Evolutionary conservation across 1,140 invertebrate genomes (phyloP), one percentile per base, ranked within the genome.

Genomic region (Calephelis nemesis): DNA sequence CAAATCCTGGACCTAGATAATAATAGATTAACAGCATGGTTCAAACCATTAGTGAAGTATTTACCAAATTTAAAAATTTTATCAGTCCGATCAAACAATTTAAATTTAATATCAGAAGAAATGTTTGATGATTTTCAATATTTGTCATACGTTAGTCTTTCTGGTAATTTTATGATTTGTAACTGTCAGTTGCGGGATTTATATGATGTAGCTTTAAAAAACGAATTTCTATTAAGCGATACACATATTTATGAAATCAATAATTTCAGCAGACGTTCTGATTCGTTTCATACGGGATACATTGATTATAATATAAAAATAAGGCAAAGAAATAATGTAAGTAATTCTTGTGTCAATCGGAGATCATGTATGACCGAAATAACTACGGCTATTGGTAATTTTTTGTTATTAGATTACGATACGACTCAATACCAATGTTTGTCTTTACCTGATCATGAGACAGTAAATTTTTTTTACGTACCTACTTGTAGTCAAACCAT

Each of bases 111-210:
- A 5, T 84, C 92, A 0, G 77, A 78, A 8, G 82, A 90, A 66
- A 93, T 93, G 92, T 70, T 93, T 0, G 67, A 75, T 19, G 93
- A 94, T 73, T 80, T 92, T 69, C 47, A 77, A 60, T 72, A 78
- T 13, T 9, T 92, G 78, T 69, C 74, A 10, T 87, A 85, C 39
- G 50, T 94, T 0, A 87, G 86, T 12, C 40, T 94, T 0, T 87
- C 90, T 0, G 80, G 82, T 0, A 94, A 94, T 72, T 85, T 90
- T 15, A 90, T 94, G 8, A 75, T 93, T 0, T 95, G 94, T 67
- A 92, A 93, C 68, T 93, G 93, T 68, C 67, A 88, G 7, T 64
- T 88, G 0, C 84, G 92, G 67, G 84, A 93, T 10, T 78, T 94
- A 0, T 87, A 89, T 15, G 91, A 93, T 15, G 69, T 90, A 10